Evolutionary conservation across 2,797 vertebrate genomes (phyloP).

Genomic region (Smutsia gigantea): DNA sequence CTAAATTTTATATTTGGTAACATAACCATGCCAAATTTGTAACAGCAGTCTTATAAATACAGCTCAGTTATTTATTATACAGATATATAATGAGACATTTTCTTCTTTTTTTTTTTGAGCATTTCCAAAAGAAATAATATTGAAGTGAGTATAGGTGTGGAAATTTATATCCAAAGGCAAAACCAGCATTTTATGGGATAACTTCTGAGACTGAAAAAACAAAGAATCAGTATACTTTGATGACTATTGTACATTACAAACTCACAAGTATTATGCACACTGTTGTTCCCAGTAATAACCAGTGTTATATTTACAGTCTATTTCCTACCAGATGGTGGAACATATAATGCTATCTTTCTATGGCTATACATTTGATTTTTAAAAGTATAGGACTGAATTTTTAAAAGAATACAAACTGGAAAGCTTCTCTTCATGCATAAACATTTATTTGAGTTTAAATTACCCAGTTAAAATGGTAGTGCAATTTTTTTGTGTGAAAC

Average conservation of each 20-base stretch:
- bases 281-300: conserved; percentile 3
- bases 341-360: conserved; percentile 26
- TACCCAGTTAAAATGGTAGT: conserved; percentile 28
- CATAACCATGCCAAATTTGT: background rate
- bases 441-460: conserved; percentile 57
- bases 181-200: background rate
- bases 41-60: background rate
- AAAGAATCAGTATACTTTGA: background rate
- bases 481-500: background rate
- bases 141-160: background rate
- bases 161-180: conserved; percentile 46
- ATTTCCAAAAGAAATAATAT: background rate
- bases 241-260: background rate
- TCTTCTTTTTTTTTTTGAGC: background rate
- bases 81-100: background rate
- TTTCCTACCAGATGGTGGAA: conserved; percentile 41
- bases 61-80: background rate
- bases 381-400: conserved; percentile 19
- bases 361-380: background rate
- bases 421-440: conserved; percentile 43
- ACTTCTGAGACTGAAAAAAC: conserved; percentile 1
- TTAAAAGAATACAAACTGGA: conserved; percentile 10
- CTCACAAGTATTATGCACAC: background rate
- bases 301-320: background rate
- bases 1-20: background rate